These are phyloP conservation scores for Hippocampus abdominalis DNA, from an alignment of 2,113 vertebrate species.

Conservation along the genomic window DNA sequence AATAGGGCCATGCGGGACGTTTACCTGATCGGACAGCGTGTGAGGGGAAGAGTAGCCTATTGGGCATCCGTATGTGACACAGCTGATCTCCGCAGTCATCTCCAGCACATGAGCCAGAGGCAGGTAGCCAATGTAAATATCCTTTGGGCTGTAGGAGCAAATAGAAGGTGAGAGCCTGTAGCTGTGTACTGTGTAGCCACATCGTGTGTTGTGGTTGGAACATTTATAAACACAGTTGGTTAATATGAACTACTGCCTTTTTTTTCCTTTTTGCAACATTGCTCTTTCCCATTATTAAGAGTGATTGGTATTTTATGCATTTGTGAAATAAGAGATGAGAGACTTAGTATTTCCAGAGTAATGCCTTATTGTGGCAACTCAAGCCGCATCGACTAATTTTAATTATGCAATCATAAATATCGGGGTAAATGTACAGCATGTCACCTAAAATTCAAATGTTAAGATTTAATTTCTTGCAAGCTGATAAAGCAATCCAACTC, in stretches of 20 bases:
- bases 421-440: too few relatives aligned
- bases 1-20: not conserved
- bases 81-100: constrained; percentile 94
- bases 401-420: too few relatives aligned
- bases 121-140: constrained; percentile 93
- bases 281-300: not conserved
- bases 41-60: constrained; percentile 96
- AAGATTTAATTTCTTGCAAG: too few relatives aligned
- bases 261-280: not conserved
- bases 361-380: too few relatives aligned
- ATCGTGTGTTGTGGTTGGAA: not conserved
- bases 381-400: too few relatives aligned
- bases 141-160: constrained; percentile 75
- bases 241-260: not conserved
- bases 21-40: constrained; percentile 94
- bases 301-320: not conserved
- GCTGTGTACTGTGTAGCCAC: not conserved
- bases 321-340: not conserved
- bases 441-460: too few relatives aligned
- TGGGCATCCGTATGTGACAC: constrained; percentile 89
- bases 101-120: constrained; percentile 95
- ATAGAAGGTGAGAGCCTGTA: not conserved
- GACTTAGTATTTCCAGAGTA: not conserved
- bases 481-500: too few relatives aligned
- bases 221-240: not conserved